Conservation (phyloP, 1,140 invertebrate species). For the Aphaenogaster rudis region DNA sequence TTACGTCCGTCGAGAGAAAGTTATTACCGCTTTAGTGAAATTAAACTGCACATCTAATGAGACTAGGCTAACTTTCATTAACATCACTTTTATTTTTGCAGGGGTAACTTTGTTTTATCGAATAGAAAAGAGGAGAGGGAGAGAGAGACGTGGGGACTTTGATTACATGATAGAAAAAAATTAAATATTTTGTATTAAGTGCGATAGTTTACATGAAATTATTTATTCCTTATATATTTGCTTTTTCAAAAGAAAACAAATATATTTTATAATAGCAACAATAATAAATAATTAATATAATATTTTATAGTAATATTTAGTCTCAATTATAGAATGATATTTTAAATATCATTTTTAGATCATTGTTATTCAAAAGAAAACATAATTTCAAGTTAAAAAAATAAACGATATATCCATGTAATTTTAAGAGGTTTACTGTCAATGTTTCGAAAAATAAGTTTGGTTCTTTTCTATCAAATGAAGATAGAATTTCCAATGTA, state of each 20-base stretch:
- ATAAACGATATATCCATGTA: not conserved
- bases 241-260: not conserved
- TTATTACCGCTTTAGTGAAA: constrained; percentile 19
- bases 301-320: not conserved
- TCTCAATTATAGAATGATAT: not conserved
- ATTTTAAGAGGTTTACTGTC: no score
- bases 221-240: not conserved
- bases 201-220: not conserved
- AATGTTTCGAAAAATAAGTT: no score
- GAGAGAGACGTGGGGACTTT: not conserved
- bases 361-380: not conserved
- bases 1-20: constrained; percentile 46
- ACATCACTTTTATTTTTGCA: not conserved
- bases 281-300: not conserved
- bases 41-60: constrained; percentile 26
- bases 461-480: no score
- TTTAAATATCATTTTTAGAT: not conserved
- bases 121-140: not conserved
- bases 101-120: not conserved
- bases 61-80: constrained; percentile 18
- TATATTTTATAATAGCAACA: not conserved
- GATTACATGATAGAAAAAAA: not conserved
- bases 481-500: no score
- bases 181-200: constrained; percentile 1
- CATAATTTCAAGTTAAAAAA: not conserved